Evolutionary conservation across 2,113 vertebrate genomes (phyloP), one percentile per base, ranked within the genome.

Genomic region (Podarcis cretensis): DNA sequence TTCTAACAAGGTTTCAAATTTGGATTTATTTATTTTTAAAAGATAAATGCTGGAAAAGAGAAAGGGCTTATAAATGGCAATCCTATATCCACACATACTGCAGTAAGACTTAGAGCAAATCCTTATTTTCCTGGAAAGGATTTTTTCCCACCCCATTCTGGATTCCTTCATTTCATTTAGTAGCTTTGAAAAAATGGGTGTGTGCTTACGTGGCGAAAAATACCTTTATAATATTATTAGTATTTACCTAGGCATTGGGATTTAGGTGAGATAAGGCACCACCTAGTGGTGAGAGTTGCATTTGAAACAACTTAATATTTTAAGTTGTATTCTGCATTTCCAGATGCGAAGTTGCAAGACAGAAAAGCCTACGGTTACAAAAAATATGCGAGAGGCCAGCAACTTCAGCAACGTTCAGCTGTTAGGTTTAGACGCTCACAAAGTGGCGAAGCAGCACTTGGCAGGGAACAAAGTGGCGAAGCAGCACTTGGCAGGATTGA

Each of bases 201-300:
- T 54, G 48, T 9, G 43, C 6, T 48, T 48, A 48, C 1, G 43
- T 54, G 10, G 9, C 2, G 2, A 54, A 48, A 48, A 10, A 48
- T 48, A 10, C 48, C 48, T 48, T 48, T 82, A 35, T 65, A 6
- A 21, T 68, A 25, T 37, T 25, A 2, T 30, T n/a, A 18, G 59
- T 63, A 54, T 40, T 27, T n/a, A 69, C 6, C 2, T 32, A 57
- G 69, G 9, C 43, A 32, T 9, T 18, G 40, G 59, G 9, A 43
- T 40, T 32, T 79, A 79, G 8, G n/a, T 59, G 86, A 79, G 35
- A 77, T 68, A 86, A 86, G 65, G 25, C 85, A 68, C 85, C 85
- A 48, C 85, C 85, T 86, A 79, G 75, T 69, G 85, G 75, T 54
- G 65, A 8, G 40, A 86, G 5, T 69, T 37, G 30, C 14, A 69